Evolutionary conservation across 2,797 vertebrate species (phyloP).

Genomic region (Clangula hyemalis): DNA sequence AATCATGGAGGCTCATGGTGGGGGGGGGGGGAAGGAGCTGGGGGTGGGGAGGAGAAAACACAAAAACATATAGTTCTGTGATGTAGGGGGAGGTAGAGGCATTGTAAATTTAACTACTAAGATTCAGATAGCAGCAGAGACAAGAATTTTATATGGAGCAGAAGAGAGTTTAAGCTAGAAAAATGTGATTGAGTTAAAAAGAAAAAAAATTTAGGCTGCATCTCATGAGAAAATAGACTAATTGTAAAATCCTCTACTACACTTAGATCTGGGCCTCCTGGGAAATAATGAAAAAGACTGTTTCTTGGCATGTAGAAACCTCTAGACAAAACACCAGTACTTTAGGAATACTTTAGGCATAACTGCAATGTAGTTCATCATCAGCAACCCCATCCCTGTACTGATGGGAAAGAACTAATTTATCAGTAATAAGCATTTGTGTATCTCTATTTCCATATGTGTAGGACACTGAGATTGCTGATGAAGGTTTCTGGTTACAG

Average conservation of each 20-base stretch:
- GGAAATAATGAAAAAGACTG: constrained; percentile 50
- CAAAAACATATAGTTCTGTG: background rate
- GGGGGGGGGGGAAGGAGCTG: background rate
- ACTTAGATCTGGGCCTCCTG: constrained; percentile 24
- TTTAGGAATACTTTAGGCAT: constrained; percentile 39
- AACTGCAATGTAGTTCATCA: constrained; percentile 28
- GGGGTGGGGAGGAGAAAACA: background rate
- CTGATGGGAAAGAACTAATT: constrained; percentile 12
- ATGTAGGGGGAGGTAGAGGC: background rate
- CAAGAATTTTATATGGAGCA: constrained; percentile 64
- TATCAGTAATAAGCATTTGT: background rate
- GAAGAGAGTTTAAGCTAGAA: constrained; percentile 50
- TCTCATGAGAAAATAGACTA: constrained; percentile 65
- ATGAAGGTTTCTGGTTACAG: constrained; percentile 15
- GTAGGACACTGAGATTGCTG: background rate
- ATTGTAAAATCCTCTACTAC: constrained; percentile 61
- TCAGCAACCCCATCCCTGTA: background rate
- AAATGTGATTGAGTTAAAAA: constrained; percentile 52
- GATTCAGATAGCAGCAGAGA: background rate
- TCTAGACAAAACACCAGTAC: constrained; percentile 38
- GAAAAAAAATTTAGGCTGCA: constrained; percentile 68
- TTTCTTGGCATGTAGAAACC: constrained; percentile 11
- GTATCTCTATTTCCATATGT: background rate
- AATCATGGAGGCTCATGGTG: background rate
- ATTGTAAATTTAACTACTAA: background rate